phyloP scores from a whole-genome alignment of 2,888 invertebrate genomes.

The Cacoxenus indagator region DNA sequence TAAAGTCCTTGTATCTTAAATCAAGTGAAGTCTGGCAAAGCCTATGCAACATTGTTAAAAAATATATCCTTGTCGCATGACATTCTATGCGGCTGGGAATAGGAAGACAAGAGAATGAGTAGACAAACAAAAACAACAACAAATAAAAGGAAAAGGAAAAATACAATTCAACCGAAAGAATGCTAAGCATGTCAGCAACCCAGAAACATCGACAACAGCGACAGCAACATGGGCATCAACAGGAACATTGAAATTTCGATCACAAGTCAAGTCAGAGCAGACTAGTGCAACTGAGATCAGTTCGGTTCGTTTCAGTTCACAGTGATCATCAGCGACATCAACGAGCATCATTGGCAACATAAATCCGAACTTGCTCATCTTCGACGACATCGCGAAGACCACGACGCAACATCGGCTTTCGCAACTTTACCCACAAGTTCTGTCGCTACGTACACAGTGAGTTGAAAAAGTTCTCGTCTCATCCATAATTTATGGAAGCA shows the following conservation, averaged over 20 bases:
- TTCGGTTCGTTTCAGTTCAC: conserved; percentile 44
- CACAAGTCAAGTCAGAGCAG: background rate
- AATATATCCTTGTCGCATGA: conserved; percentile 13
- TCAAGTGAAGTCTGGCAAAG: too few relatives aligned
- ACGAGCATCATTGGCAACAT: conserved; percentile 25
- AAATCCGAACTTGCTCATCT: conserved; percentile 49
- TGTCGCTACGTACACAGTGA: too few relatives aligned
- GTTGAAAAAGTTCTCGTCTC: too few relatives aligned
- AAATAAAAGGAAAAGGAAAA: conserved; percentile 17
- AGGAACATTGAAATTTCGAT: conserved; percentile 34
- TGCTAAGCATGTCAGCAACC: conserved; percentile 65
- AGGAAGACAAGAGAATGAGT: background rate
- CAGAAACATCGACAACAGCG: conserved; percentile 47
- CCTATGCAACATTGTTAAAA: too few relatives aligned
- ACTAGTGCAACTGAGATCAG: background rate
- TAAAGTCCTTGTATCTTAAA: too few relatives aligned
- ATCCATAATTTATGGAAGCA: too few relatives aligned
- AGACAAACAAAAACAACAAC: background rate
- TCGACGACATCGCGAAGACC: too few relatives aligned
- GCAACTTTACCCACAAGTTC: too few relatives aligned
- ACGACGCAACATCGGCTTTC: too few relatives aligned
- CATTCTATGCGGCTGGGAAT: background rate
- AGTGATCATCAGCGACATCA: conserved; percentile 33
- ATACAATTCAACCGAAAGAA: conserved; percentile 52
- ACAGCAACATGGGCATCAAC: conserved; percentile 33